These are phyloP conservation scores for Stramonita haemastoma DNA, from an alignment of 2,888 invertebrate species.

Conservation along the genomic window DNA sequence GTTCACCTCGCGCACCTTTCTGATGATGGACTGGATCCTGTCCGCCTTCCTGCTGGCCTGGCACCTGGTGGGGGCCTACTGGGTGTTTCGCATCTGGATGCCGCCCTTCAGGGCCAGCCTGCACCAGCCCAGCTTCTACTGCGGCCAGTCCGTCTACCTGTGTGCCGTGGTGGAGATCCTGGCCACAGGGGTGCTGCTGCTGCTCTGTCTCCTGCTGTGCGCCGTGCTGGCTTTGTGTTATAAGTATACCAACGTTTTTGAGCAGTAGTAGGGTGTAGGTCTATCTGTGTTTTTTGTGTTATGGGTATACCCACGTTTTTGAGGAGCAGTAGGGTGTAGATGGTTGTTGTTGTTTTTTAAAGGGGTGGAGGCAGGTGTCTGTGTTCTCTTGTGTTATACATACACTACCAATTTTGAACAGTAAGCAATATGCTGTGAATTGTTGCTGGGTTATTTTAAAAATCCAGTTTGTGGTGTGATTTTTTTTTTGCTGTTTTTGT, in stretches of 20 bases:
- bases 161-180: conserved; percentile 86
- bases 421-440: not conserved
- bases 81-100: conserved; percentile 88
- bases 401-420: not conserved
- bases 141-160: conserved; percentile 86
- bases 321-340: no score
- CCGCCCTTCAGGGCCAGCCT: conserved; percentile 86
- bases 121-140: conserved; percentile 88
- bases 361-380: no score
- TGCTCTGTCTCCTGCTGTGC: not conserved
- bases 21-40: conserved; percentile 83
- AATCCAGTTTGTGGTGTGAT: no score
- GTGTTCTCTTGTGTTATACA: not conserved
- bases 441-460: no score
- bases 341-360: no score
- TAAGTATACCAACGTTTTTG: conserved; percentile 31
- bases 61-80: conserved; percentile 88
- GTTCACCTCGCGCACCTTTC: conserved; percentile 79
- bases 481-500: no score
- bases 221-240: conserved; percentile 11
- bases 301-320: no score
- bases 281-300: no score
- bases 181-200: conserved; percentile 55
- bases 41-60: conserved; percentile 85
- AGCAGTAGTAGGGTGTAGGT: no score